These are phyloP conservation scores for Dicrurus megarhynchus DNA, from an alignment of 2,113 vertebrate genomes.

Conservation along the genomic window DNA sequence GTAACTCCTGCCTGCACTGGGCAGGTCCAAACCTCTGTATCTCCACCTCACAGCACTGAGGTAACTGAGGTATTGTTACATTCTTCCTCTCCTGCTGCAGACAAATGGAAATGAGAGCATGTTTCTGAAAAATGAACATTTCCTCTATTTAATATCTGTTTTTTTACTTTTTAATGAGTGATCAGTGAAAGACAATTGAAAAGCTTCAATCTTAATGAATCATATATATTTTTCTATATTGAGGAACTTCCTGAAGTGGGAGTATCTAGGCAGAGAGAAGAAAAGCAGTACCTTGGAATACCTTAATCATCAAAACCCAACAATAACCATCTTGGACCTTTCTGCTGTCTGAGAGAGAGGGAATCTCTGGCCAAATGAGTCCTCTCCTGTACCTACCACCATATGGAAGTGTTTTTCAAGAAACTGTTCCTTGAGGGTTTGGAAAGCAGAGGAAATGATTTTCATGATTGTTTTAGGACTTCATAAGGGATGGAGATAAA, in stretches of 20 bases:
- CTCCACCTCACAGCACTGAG: neutral
- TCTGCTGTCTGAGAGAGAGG: neutral
- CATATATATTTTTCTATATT: neutral
- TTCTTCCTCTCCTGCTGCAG: neutral
- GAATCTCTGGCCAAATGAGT: conserved; percentile 45
- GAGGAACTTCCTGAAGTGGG: conserved; percentile 20
- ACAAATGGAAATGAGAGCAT: neutral
- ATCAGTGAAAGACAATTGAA: neutral
- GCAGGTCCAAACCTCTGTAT: neutral
- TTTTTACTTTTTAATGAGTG: neutral
- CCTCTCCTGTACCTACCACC: conserved; percentile 56
- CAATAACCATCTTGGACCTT: conserved; percentile 31
- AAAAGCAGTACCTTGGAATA: conserved; percentile 11
- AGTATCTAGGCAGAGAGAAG: neutral
- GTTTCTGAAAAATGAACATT: neutral
- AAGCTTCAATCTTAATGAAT: neutral
- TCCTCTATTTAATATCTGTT: neutral
- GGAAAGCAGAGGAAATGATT: conserved; percentile 66
- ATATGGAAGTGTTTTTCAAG: conserved; percentile 75
- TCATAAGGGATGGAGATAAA: conserved; percentile 57
- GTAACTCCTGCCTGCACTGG: neutral
- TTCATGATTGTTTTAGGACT: conserved; percentile 65
- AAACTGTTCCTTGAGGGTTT: conserved; percentile 65
- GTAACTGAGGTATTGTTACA: neutral
- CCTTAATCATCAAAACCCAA: conserved; percentile 5